Evolutionary conservation across 1,140 invertebrate genomes (phyloP), one percentile per base, ranked within the genome.

Genomic region (Protaetia brevitarsis): DNA sequence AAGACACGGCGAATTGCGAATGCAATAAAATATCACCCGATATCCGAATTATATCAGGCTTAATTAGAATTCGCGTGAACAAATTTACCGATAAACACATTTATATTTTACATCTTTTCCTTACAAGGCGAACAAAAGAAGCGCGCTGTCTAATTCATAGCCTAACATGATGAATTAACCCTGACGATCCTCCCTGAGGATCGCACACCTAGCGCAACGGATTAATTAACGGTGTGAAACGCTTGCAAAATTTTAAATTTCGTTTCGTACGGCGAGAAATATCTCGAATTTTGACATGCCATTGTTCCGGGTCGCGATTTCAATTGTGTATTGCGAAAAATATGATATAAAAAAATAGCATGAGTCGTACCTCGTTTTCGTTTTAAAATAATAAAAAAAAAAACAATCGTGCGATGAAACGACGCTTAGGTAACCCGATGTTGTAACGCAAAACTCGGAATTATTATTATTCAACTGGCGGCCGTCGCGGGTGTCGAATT

Each of bases 401-500:
- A n/a, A n/a, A n/a, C n/a, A n/a, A n/a, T 2, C 31, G 31, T 34
- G 31, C 13, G 37, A 19, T 19, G 19, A n/a, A n/a, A n/a, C 41
- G 13, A 23, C 11, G 16, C 19, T 8, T 23, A 13, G 41, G 1
- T 51, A 51, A 51, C 41, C 41, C 26, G 41, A 5, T 19, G 21
- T 51, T 34, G 13, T 51, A 51, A 51, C 41, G 19, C 5, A 51
- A 51, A 51, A 51, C 41, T 16, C 41, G 41, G 41, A 51, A 51
- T 51, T 51, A 19, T 51, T 19, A 13, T 51, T 51, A 19, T 19
- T 51, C 41, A 23, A 51, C 13, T 51, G 41, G 13, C 41, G 19
- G 41, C 21, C 41, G 41, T 51, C 41, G 41, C 41, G 41, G 41
- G 41, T 51, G 41, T 19, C 41, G 41, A 51, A 51, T 51, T 51